phyloP scores from a whole-genome alignment of 1,140 invertebrate genomes.

The Elymnias hypermnestra region DNA sequence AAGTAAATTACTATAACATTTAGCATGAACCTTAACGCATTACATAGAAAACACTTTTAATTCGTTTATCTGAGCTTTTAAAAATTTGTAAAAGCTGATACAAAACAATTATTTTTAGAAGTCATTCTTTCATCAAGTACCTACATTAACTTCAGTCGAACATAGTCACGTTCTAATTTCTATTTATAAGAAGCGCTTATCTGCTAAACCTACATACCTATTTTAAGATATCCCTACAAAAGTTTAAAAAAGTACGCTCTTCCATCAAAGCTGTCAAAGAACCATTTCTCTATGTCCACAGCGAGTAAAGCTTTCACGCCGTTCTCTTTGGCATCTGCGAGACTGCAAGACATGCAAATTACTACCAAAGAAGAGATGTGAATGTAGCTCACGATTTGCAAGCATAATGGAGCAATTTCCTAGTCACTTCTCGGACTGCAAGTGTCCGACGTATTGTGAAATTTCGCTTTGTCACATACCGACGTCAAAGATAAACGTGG shows the following conservation, averaged over 20 bases:
- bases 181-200: no score
- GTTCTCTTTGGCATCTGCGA: conserved; percentile 2
- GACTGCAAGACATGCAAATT: conserved; percentile 2
- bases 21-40: no score
- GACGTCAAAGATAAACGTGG: conserved; percentile 8
- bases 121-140: no score
- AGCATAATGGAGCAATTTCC: conserved; percentile 71
- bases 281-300: conserved; percentile 1
- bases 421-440: conserved; percentile 59
- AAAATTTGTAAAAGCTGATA: no score
- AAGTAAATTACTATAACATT: no score
- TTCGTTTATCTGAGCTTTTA: no score
- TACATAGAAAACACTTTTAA: no score
- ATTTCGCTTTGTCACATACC: conserved; percentile 19
- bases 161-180: no score
- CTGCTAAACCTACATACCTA: no score
- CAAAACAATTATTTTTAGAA: no score
- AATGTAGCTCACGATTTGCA: conserved; percentile 68
- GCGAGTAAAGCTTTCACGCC: background rate
- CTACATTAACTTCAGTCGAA: no score
- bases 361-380: conserved; percentile 50
- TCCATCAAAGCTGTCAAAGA: background rate
- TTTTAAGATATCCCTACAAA: no score
- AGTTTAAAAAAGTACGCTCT: background rate
- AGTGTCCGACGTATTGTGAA: conserved; percentile 58